Conservation (phyloP, 2,113 vertebrate species). For the Saimiri boliviensis region DNA sequence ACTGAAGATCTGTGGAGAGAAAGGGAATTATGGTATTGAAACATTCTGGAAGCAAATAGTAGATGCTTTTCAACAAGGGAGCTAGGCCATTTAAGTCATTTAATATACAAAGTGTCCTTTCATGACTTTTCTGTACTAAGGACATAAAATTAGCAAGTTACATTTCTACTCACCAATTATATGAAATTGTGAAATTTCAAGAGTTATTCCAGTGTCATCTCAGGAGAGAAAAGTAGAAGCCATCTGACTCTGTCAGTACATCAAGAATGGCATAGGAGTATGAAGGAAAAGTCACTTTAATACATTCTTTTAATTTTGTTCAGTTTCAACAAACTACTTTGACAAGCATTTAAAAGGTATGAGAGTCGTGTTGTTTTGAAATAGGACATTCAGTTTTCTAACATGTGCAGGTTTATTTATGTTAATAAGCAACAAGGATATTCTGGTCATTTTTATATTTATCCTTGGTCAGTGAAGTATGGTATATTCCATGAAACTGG, state of each 20-base stretch:
- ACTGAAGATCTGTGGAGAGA: constrained; percentile 27
- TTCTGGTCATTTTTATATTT: neutral
- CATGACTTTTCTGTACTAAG: constrained; percentile 43
- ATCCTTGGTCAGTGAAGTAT: neutral
- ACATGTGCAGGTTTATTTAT: neutral
- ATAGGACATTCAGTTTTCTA: neutral
- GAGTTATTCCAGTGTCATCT: neutral
- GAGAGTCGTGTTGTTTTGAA: neutral
- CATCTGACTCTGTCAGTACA: rapidly evolving
- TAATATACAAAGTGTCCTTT: constrained; percentile 2
- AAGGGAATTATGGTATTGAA: constrained; percentile 21
- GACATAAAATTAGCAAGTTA: constrained; percentile 56
- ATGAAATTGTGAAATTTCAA: constrained; percentile 25
- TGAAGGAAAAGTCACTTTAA: constrained; percentile 12
- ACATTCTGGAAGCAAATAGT: constrained; percentile 27
- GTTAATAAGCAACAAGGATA: neutral
- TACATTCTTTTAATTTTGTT: constrained; percentile 17
- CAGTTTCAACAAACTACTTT: neutral
- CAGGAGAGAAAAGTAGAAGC: neutral
- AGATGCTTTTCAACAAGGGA: constrained; percentile 45
- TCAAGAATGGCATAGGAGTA: neutral
- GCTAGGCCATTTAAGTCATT: neutral
- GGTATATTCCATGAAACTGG: neutral
- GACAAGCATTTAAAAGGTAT: constrained; percentile 18
- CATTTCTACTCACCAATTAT: constrained; percentile 24